Evolutionary conservation across 2,797 vertebrate species (phyloP).

Genomic region (Dipus sagitta): DNA sequence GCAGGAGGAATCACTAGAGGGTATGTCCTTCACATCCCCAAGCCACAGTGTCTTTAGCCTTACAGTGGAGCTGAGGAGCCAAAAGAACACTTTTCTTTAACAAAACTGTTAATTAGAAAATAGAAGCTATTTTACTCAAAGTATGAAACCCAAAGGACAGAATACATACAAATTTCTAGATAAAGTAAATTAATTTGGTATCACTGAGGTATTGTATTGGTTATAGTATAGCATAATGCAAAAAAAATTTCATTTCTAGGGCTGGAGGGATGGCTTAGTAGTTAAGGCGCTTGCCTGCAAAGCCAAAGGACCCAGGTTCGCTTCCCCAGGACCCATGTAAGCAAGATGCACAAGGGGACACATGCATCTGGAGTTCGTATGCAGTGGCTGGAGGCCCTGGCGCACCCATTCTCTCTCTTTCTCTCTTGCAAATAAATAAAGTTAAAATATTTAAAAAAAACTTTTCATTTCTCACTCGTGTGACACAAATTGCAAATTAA

Average conservation of each 20-base stretch:
- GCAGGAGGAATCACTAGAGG: not conserved
- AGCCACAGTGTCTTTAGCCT: not conserved
- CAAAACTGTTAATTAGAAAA: conserved; percentile 55
- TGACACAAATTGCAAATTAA: conserved; percentile 24
- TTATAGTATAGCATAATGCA: not conserved
- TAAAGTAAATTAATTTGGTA: conserved; percentile 36
- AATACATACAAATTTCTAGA: conserved; percentile 11
- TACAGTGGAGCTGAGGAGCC: not conserved
- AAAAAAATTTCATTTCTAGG: no score
- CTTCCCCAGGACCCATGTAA: no score
- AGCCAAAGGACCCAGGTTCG: no score
- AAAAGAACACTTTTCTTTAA: conserved; percentile 52
- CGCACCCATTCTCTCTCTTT: no score
- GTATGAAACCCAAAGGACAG: not conserved
- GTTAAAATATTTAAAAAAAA: no score
- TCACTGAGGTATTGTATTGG: not conserved
- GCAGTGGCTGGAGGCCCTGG: no score
- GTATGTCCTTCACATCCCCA: not conserved
- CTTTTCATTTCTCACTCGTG: conserved; percentile 38
- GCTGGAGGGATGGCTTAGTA: no score
- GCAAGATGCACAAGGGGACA: no score
- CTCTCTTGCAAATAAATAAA: no score
- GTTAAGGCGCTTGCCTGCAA: no score
- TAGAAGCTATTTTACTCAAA: conserved; percentile 55
- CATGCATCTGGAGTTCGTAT: no score